Evolutionary conservation across 1,140 invertebrate species (phyloP), one percentile per base, ranked within the genome.

Genomic region (Acromyrmex heyeri): DNA sequence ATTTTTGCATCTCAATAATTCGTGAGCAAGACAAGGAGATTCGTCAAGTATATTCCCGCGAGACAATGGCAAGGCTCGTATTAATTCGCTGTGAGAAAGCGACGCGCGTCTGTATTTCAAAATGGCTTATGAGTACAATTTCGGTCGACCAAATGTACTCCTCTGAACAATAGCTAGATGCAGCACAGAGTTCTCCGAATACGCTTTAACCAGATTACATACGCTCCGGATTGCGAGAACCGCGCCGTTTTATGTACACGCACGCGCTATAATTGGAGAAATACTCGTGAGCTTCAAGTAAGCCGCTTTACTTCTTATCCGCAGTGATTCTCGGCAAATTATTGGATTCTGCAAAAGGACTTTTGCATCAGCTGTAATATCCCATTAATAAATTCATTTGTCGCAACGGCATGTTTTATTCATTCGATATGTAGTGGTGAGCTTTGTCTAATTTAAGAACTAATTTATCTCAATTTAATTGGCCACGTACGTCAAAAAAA

Each of bases 221-320:
- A 83, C 78, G 78, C 79, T 62, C 55, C n/a, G 79, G 67, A 83
- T 83, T 75, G 79, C 55, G 79, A 83, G 79, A 83, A 62, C 38
- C 55, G 79, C 21, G 67, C 53, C 79, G 79, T 83, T 83, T 83
- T 83, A 83, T 83, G 69, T 83, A 83, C 79, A 83, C 57, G 55
- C 55, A 64, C 69, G 44, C 79, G 79, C 38, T 62, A 75, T 83
- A 83, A 83, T 75, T 83, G 57, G 79, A 75, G 79, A 73, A 83
- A 75, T 83, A 83, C 79, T 83, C 79, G 67, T 30, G 79, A 72
- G 69, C 69, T 73, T 8, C 69, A 83, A 75, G 69, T 62, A 83
- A 83, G 79, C 79, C 79, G 79, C 79, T 83, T 83, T 83, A 83
- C 79, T 83, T 83, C 79, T 83, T 83, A 83, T 83, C 79, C 69